phyloP scores from a whole-genome alignment of 2,888 invertebrate species.

The Hydrotaea cyrtoneurina region DNA sequence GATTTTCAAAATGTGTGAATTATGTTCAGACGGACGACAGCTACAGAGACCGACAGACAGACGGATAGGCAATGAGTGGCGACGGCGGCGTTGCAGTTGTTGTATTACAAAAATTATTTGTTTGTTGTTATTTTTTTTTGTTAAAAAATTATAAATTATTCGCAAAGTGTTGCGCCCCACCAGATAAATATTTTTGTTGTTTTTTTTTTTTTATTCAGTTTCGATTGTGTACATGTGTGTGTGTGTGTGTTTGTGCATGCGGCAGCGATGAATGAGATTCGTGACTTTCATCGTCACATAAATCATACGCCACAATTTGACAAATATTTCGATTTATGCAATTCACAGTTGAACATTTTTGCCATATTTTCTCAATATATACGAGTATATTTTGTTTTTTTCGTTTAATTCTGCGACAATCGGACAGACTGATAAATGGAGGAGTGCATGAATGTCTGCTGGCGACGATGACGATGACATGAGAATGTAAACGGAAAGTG shows the following conservation, averaged over 20 bases:
- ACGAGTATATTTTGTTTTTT: too few species aligned
- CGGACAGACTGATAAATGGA: not conserved
- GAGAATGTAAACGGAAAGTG: not conserved
- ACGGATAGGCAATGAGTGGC: not conserved
- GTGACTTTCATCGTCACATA: slow-evolving; percentile 15
- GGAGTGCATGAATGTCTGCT: not conserved
- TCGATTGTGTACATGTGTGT: too few species aligned
- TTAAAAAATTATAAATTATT: slow-evolving; percentile 34
- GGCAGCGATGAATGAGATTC: slow-evolving; percentile 14
- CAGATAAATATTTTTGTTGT: not conserved
- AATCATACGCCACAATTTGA: slow-evolving; percentile 26
- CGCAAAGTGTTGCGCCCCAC: not conserved
- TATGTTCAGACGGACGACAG: slow-evolving; percentile 10
- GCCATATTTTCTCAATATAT: not conserved
- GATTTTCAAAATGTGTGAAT: slow-evolving; percentile 25
- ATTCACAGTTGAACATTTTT: not conserved
- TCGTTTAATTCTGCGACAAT: not conserved
- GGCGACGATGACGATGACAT: not conserved
- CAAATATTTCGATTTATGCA: slow-evolving; percentile 14
- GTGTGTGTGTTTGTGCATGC: not conserved
- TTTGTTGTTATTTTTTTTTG: too few species aligned
- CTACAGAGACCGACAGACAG: not conserved
- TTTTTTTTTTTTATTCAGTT: too few species aligned
- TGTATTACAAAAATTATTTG: slow-evolving; percentile 25
- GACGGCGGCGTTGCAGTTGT: not conserved